phyloP scores from a whole-genome alignment of 2,888 invertebrate species.

The Meliscaeva auricollis region DNA sequence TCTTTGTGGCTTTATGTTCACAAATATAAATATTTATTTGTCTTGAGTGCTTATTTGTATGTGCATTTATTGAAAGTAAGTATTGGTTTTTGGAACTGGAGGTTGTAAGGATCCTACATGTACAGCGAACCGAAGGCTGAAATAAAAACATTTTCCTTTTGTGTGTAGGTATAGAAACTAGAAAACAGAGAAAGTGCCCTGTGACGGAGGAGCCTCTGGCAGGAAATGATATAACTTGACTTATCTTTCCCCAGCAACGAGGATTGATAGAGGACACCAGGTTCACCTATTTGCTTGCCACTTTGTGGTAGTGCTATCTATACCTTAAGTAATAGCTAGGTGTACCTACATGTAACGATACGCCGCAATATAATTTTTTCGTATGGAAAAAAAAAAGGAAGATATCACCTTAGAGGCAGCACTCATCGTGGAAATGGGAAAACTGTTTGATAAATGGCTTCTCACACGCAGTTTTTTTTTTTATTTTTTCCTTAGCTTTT shows the following conservation, averaged over 20 bases:
- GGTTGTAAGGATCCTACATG: constrained; percentile 26
- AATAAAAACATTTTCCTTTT: constrained; percentile 34
- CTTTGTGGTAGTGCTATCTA: neutral
- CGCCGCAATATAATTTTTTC: constrained; percentile 12
- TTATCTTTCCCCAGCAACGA: constrained; percentile 37
- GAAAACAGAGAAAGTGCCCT: neutral
- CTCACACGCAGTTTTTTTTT: constrained; percentile 33
- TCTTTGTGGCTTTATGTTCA: constrained; percentile 36
- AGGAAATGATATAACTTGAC: constrained; percentile 68
- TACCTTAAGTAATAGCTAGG: neutral
- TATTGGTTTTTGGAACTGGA: constrained; percentile 15
- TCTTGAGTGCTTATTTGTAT: constrained; percentile 65
- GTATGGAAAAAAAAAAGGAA: neutral
- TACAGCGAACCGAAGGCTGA: neutral
- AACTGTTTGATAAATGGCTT: constrained; percentile 65
- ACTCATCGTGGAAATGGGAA: constrained; percentile 48
- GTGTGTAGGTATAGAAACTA: neutral
- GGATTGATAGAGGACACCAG: constrained; percentile 26
- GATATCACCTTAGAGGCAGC: constrained; percentile 37
- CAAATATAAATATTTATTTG: constrained; percentile 69
- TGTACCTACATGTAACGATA: neutral
- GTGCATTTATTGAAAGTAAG: constrained; percentile 68
- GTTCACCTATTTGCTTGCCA: constrained; percentile 43
- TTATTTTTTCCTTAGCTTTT: constrained; percentile 25
- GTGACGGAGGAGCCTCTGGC: constrained; percentile 22